A percentile compares a stretch with the other conserved stretches of the same genome.
Conservation (phyloP, 2,888 invertebrate genomes). For the Stramonita haemastoma region DNA sequence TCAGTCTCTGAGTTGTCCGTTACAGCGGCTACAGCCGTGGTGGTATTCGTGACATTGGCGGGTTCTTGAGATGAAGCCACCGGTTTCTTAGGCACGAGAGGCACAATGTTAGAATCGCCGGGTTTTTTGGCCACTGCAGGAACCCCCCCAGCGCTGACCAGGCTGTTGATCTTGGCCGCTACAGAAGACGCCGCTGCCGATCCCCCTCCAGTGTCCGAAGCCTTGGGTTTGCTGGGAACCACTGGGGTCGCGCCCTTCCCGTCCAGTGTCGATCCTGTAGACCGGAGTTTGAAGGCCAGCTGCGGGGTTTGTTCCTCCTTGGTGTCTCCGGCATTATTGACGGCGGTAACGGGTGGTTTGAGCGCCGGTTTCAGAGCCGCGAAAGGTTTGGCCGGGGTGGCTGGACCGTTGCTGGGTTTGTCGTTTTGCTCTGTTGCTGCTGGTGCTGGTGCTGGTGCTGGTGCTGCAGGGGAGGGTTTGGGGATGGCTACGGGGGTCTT, state of each 20-base stretch:
- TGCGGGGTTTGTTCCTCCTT: background rate
- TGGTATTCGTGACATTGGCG: background rate
- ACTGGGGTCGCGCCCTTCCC: background rate
- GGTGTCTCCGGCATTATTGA: background rate
- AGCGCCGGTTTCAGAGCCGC: background rate
- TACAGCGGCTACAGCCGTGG: no score
- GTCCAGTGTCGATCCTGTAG: background rate
- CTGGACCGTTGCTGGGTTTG: background rate
- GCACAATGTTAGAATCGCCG: background rate
- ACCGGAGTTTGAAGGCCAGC: background rate
- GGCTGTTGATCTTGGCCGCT: background rate
- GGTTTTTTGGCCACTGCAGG: background rate
- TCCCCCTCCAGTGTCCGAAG: background rate
- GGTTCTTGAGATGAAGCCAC: background rate
- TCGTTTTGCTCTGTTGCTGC: background rate
- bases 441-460: background rate
- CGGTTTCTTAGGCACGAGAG: slow-evolving; percentile 23
- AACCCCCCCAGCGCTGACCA: no score
- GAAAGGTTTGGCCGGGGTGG: background rate
- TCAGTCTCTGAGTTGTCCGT: background rate
- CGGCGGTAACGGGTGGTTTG: background rate
- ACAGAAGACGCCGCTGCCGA: background rate
- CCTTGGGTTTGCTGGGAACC: background rate
- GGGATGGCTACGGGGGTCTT: background rate
- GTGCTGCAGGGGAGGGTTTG: background rate